Evolutionary conservation across 1,140 invertebrate genomes (phyloP), one percentile per base, ranked within the genome.

Genomic region (Caerostris darwini): DNA sequence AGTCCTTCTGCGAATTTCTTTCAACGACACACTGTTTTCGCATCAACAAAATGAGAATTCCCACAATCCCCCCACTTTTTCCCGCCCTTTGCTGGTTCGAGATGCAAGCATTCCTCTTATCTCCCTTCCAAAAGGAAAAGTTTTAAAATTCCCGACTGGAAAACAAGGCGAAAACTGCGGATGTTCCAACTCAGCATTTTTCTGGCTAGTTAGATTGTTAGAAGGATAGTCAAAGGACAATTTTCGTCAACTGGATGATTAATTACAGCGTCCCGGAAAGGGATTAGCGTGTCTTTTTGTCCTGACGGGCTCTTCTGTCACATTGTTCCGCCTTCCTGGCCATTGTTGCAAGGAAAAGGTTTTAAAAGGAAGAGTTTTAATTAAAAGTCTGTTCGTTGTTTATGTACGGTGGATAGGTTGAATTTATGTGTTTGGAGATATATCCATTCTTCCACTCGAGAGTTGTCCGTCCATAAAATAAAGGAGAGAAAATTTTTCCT

Each of bases 231-330:
- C 90, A 91, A 82, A 91, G 90, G 90, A 91, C 90, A 91, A 59
- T 91, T 91, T 91, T 91, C 90, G 90, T 91, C 90, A 91, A 91
- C 90, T 82, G 71, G 71, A 82, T 91, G 90, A 91, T 91, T 91
- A 91, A 91, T 91, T 91, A 91, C 90, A 5, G 56, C 71, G n/a
- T 82, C 77, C 90, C 77, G 58, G 90, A 91, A 91, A 82, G 58
- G 71, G 90, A 91, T 91, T 91, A 91, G 69, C 17, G 57, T 82
- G 90, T 91, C 90, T 91, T 91, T 82, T 91, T 91, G 61, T 61
- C 58, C 56, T 82, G 86, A 88, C 14, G 61, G 86, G 57, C 34
- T 90, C 53, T 8, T 59, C 67, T 56, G 61, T 69, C 88, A 90
- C 67, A 71, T 71, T 90, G 88, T 90, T 90, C 56, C 67, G 88